These are phyloP conservation scores for Epizoanthus rinbou DNA, from an alignment of 92 coral and sea anemone species.

Conservation along the genomic window DNA sequence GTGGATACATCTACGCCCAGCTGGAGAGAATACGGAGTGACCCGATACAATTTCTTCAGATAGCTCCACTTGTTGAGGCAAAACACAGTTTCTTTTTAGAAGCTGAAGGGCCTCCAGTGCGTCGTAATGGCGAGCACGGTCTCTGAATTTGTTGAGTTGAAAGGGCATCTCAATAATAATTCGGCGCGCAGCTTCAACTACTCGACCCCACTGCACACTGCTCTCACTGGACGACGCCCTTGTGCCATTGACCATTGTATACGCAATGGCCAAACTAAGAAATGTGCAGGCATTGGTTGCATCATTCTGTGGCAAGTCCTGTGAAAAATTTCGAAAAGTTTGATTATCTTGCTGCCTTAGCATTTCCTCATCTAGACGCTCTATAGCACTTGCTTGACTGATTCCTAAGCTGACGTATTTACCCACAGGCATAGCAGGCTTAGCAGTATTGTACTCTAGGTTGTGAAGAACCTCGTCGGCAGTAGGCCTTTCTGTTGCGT, in stretches of 20 bases:
- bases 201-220: neutral
- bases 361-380: neutral
- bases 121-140: conserved; percentile 1
- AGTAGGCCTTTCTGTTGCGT: no score
- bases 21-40: conserved; percentile 8
- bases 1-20: neutral
- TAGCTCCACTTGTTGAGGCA: neutral
- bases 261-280: no score
- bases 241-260: neutral
- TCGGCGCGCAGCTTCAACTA: conserved; percentile 1
- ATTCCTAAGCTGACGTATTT: no score
- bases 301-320: no score
- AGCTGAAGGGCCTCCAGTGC: conserved; percentile 11
- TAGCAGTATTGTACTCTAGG: no score
- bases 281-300: no score
- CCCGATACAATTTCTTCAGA: neutral
- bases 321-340: no score
- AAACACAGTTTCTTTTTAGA: neutral
- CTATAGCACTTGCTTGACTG: neutral
- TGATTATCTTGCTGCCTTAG: no score
- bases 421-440: no score
- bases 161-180: conserved; percentile 4
- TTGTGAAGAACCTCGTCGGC: no score
- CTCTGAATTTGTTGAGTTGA: neutral
- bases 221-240: neutral